Evolutionary conservation across 2,888 invertebrate genomes (phyloP), one percentile per base, ranked within the genome.

Genomic region (Drosophila quasianomalipes): DNA sequence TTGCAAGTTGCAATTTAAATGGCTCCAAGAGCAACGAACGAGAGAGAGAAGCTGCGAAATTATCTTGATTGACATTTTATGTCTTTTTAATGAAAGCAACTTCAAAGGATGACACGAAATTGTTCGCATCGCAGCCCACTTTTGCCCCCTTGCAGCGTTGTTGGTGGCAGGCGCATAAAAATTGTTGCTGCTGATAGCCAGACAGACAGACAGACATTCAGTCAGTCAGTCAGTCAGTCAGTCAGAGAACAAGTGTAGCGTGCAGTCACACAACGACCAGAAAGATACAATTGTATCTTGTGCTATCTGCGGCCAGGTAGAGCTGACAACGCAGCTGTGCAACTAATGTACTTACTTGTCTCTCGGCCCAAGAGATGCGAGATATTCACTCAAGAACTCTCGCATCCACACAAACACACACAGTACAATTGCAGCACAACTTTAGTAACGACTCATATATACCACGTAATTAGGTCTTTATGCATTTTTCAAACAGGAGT

Each of bases 41-140:
- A 49, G 57, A 44, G 57, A 57, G 41, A 37, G 51, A 37, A 60
- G 54, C 70, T 59, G 70, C 76, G 69, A 77, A 78, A 87, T 85
- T 84, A 89, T 87, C 87, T 85, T 88, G 86, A 89, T 91, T 83
- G 86, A 89, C 85, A 87, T 88, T 92, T 83, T 79, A 84, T 81
- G 90, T 83, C 84, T 76, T 84, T 84, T 91, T 86, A 83, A 91
- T 85, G 86, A 83, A 82, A 83, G 81, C 69, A 67, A 75, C 64
- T 60, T 74, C 64, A 81, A 82, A 79, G 70, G 67, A 79, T 67
- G 52, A 53, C 51, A 80, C 60, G 31, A 85, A 83, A 76, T 82
- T 71, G 70, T 57, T 73, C 39, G 61, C 62, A 79, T 77, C 60
- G 79, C 74, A 66, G 70, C 75, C 75, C 75, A 75, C 75, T 61